Conservation (phyloP, 1,140 invertebrate genomes). For the Macrobrachium nipponense region DNA sequence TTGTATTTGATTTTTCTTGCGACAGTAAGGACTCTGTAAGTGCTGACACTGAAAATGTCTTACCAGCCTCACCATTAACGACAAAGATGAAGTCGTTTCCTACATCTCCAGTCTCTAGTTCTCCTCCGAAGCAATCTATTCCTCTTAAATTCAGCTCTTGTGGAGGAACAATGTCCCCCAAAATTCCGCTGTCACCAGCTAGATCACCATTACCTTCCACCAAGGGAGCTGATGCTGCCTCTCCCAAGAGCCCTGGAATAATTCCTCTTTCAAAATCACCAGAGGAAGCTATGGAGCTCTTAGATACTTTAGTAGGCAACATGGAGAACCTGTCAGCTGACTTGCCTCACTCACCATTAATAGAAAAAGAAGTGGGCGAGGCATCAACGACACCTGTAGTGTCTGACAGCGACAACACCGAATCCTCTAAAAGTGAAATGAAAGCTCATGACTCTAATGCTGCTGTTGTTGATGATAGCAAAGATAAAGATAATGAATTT, state of each 20-base stretch:
- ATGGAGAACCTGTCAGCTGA: slow-evolving; percentile 31
- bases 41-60: not conserved
- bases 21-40: not conserved
- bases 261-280: not conserved
- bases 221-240: not conserved
- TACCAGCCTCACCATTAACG: not conserved
- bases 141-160: too few species aligned
- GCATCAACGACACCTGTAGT: not conserved
- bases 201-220: not conserved
- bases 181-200: not conserved
- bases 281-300: slow-evolving; percentile 33
- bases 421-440: too few species aligned
- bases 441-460: too few species aligned
- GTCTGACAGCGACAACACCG: too few species aligned
- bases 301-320: slow-evolving; percentile 37
- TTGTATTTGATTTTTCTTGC: too few species aligned
- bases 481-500: too few species aligned
- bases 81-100: slow-evolving; percentile 1
- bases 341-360: slow-evolving; percentile 15
- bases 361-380: not conserved
- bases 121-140: not conserved
- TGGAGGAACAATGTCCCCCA: too few species aligned
- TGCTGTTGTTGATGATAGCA: too few species aligned
- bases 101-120: not conserved
- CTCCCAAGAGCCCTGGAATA: not conserved